A percentile compares a stretch with the other conserved stretches of the same genome.
Conservation (phyloP, 2,888 invertebrate genomes). For the Cotesia congregata region DNA sequence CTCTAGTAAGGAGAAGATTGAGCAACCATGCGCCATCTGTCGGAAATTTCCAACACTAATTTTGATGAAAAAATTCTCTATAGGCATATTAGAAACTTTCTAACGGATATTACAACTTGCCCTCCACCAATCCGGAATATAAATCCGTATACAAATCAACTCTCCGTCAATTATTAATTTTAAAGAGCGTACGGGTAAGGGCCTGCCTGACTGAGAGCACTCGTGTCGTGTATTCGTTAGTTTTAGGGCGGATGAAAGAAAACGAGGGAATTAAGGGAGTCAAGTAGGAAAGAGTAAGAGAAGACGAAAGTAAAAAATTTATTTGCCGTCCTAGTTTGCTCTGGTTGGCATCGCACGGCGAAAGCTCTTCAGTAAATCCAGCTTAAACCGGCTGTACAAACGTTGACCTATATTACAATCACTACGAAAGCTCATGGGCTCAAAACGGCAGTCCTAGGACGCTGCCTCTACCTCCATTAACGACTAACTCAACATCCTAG, state of each 20-base stretch:
- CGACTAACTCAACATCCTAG: background rate
- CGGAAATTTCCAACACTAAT: too few species aligned
- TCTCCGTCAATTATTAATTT: background rate
- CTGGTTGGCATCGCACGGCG: conserved; percentile 61
- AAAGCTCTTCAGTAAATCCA: conserved; percentile 68
- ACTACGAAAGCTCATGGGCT: conserved; percentile 48
- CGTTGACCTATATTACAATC: conserved; percentile 69
- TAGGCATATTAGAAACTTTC: too few species aligned
- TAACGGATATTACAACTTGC: background rate
- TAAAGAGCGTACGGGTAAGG: background rate
- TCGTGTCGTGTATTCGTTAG: background rate
- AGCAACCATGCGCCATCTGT: too few species aligned
- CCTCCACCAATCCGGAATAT: background rate
- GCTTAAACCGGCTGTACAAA: conserved; percentile 69
- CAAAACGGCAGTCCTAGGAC: conserved; percentile 18
- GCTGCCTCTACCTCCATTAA: background rate
- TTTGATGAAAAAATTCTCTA: too few species aligned
- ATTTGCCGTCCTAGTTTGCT: conserved; percentile 67
- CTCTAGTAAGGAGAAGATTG: too few species aligned
- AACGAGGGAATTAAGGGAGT: conserved; percentile 35
- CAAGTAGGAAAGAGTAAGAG: conserved; percentile 31
- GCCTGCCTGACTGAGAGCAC: background rate
- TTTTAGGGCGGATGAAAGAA: conserved; percentile 33
- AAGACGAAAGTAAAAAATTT: conserved; percentile 60
- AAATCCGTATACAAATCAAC: background rate